Percentiles rank a stretch among this genome's conserved stretches.
Evolutionary conservation across 1,140 invertebrate species (phyloP).

Genomic region (Penaeus indicus): DNA sequence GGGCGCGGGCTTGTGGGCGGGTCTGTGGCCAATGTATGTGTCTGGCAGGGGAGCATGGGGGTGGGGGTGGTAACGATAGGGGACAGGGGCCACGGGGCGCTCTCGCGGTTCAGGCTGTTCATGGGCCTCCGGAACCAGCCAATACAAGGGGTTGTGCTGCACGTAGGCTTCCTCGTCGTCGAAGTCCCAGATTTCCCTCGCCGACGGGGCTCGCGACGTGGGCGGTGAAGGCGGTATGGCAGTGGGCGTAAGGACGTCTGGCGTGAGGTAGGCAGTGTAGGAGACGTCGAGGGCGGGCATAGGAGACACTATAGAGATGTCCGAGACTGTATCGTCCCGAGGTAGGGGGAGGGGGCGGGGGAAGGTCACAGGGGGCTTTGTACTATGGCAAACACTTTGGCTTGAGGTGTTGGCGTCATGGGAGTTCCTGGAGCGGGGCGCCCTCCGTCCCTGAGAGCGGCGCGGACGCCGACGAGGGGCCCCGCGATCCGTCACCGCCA

Average conservation of each 20-base stretch:
- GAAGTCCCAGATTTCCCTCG: constrained; percentile 20
- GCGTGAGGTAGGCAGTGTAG: constrained; percentile 66
- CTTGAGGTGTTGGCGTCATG: constrained; percentile 10
- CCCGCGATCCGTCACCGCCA: constrained; percentile 42
- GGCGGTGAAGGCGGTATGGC: constrained; percentile 8
- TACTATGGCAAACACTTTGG: constrained; percentile 25
- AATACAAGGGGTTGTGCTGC: constrained; percentile 65
- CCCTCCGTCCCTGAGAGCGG: constrained; percentile 51
- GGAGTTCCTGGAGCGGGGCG: constrained; percentile 38
- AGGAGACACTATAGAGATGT: constrained; percentile 61
- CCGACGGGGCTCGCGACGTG: neutral
- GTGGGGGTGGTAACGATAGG: neutral
- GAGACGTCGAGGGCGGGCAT: constrained; percentile 65
- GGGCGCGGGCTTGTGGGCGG: too few species aligned
- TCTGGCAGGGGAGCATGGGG: neutral
- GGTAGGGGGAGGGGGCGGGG: neutral
- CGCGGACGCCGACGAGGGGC: constrained; percentile 45
- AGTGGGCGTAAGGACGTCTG: constrained; percentile 63
- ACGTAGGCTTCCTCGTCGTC: constrained; percentile 59
- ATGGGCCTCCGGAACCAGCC: constrained; percentile 24
- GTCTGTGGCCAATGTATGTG: neutral
- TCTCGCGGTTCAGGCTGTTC: neutral
- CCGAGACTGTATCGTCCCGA: constrained; percentile 55
- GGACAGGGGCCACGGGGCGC: constrained; percentile 17
- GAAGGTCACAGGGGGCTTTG: constrained; percentile 1